Base-by-base conservation (phyloP, 2,113 vertebrate species). In the Rhinichthys klamathensis region DNA sequence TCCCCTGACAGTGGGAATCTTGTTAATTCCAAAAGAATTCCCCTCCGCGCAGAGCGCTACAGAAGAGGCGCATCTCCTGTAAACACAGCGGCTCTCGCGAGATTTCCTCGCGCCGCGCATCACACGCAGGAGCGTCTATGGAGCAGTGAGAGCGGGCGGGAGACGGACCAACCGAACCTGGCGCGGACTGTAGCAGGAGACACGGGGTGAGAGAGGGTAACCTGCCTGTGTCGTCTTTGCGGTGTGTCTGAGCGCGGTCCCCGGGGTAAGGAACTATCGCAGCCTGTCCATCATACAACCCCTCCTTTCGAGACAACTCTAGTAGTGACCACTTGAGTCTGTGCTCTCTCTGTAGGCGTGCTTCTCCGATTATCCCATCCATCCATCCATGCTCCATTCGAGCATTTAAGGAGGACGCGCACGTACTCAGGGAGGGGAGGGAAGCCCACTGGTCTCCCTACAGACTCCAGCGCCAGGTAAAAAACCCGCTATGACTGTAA, bases 141-240 rank as follows among this genome's bases (percentile, higher is more conserved):
- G 88, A 90, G 65, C 84, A 49, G 86, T 61, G 41, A 87, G 84
- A 69, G 65, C 76, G 72, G 85, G 75, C 63, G 79, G 67, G 81
- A 83, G 81, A 51, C 82, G 73, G 61, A 86, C 74, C 82, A 51
- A 56, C 60, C 46, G 65, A 88, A 77, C 67, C 76, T 69, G 84
- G 78, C 81, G 89, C 88, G 90, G 74, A 25, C 46, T 25, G 13
- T 18, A 72, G 65, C 35, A 16, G 46, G 9, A 74, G 74, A 87
- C 67, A 82, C 72, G 46, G 87, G 30, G 78, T 54, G 60, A 61
- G 78, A 11, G 84, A 44, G n/a, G 7, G 84, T 61, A 7, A 79
- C 72, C 54, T 83, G 82, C 27, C 5, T 38, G 90, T 96, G 95
- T 96, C 95, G 96, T 96, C 44, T 44, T 25, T 61, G 77, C 41